phyloP scores from a whole-genome alignment of 2,888 invertebrate species.

The Anagyrus pseudococci region DNA sequence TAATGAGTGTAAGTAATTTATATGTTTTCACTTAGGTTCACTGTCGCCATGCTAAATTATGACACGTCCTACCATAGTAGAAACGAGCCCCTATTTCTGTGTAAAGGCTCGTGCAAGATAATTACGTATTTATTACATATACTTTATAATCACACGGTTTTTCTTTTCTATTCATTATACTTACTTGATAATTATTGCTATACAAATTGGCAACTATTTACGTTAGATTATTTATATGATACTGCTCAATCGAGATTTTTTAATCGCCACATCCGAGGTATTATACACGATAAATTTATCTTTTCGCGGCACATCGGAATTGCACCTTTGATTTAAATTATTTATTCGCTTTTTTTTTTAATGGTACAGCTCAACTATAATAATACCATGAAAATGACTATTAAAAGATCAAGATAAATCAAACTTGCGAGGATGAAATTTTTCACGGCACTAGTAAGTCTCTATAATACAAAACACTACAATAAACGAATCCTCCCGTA shows the following conservation, averaged over 20 bases:
- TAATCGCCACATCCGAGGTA: slow-evolving; percentile 1
- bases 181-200: slow-evolving; percentile 18
- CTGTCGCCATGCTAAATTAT: slow-evolving; percentile 17
- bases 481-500: slow-evolving; percentile 18
- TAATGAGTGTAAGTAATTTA: too few relatives aligned
- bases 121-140: slow-evolving; percentile 12
- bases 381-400: slow-evolving; percentile 9
- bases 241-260: slow-evolving; percentile 17
- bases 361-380: not conserved
- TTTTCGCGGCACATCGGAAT: not conserved
- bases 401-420: slow-evolving; percentile 18
- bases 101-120: slow-evolving; percentile 19
- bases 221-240: slow-evolving; percentile 21
- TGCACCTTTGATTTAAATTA: not conserved
- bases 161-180: slow-evolving; percentile 16
- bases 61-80: slow-evolving; percentile 17
- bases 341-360: not conserved
- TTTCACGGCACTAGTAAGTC: slow-evolving; percentile 20
- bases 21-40: slow-evolving; percentile 8
- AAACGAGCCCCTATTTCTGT: slow-evolving; percentile 12
- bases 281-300: not conserved
- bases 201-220: slow-evolving; percentile 38
- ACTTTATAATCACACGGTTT: slow-evolving; percentile 34
- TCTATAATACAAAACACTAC: slow-evolving; percentile 28
- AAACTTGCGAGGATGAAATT: slow-evolving; percentile 34